Base-by-base conservation (phyloP, 2,888 invertebrate species). In the Limnephilus marmoratus region DNA sequence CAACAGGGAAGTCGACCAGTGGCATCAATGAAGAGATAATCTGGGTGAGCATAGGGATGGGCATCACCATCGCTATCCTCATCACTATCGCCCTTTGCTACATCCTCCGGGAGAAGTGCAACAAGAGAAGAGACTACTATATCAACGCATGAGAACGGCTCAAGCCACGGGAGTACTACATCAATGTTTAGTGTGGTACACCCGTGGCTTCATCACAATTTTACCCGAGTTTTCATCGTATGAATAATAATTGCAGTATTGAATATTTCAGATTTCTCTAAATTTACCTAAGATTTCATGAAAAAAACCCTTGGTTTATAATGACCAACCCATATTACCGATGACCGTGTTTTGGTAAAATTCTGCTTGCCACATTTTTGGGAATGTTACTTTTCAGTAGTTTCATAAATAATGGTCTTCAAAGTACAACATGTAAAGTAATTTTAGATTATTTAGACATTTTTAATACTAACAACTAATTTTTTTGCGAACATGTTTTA, bases 41-140 rank as follows among this genome's bases (percentile, higher is more conserved):
- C 95, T 98, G 98, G 98, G 98, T 98, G 94, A 98, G 98, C 95
- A 98, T 98, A 95, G 98, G 98, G 91, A 98, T 98, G 98, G 98
- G 98, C 80, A 97, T 98, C 94, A 97, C 98, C 92, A 98, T 98
- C 94, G 97, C 97, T 12, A 96, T 98, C 5, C 96, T 98, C 90
- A 98, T 98, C 95, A 98, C 98, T 41, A 97, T 98, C 94, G 98
- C 98, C 0, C 96, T 98, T 24, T 98, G 98, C 96, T 98, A 98
- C 95, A 97, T 98, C 94, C 97, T 98, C 94, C 96, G 97, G 92
- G 98, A 98, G 95, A 98, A 98, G 95, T 98, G 98, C 95, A 97
- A 97, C 94, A 98, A 98, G 94, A 96, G 98, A 93, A 96, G 97
- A 93, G 97, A 98, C 94, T 97, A 97, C 94, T 97, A 97, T 94